phyloP scores from a whole-genome alignment of 2,888 invertebrate genomes.

The Drosophila pseudotalamancana region DNA sequence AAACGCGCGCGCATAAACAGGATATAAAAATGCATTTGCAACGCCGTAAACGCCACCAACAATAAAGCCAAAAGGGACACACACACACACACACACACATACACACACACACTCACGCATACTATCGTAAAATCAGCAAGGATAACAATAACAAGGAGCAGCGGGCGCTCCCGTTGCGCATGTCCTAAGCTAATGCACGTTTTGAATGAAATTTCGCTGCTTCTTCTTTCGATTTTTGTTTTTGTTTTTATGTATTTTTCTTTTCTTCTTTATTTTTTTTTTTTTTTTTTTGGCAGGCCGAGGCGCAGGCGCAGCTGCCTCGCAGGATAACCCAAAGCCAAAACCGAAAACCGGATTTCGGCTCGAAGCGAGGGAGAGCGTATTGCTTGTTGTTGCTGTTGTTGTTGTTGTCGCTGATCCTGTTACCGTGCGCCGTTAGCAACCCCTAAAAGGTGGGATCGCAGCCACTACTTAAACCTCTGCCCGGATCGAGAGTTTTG shows the following conservation, averaged over 20 bases:
- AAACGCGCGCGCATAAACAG: conserved; percentile 72
- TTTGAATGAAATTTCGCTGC: conserved; percentile 58
- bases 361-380: conserved; percentile 33
- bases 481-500: conserved; percentile 62
- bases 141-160: conserved; percentile 72
- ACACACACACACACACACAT: conserved; percentile 10
- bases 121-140: conserved; percentile 71
- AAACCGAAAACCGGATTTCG: conserved; percentile 59
- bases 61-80: conserved; percentile 36
- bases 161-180: conserved; percentile 53
- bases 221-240: background rate
- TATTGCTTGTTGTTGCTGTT: conserved; percentile 12
- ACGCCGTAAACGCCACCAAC: conserved; percentile 59
- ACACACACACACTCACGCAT: conserved; percentile 23
- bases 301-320: conserved; percentile 60
- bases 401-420: conserved; percentile 40
- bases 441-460: conserved; percentile 70
- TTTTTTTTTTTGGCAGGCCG: conserved; percentile 17
- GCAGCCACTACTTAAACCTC: conserved; percentile 75
- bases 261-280: background rate
- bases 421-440: conserved; percentile 47
- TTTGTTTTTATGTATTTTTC: background rate
- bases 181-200: conserved; percentile 63
- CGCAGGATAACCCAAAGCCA: conserved; percentile 58
- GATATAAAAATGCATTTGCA: conserved; percentile 79